Conservation (phyloP, 2,888 invertebrate genomes). For the Sepiola atlantica region DNA sequence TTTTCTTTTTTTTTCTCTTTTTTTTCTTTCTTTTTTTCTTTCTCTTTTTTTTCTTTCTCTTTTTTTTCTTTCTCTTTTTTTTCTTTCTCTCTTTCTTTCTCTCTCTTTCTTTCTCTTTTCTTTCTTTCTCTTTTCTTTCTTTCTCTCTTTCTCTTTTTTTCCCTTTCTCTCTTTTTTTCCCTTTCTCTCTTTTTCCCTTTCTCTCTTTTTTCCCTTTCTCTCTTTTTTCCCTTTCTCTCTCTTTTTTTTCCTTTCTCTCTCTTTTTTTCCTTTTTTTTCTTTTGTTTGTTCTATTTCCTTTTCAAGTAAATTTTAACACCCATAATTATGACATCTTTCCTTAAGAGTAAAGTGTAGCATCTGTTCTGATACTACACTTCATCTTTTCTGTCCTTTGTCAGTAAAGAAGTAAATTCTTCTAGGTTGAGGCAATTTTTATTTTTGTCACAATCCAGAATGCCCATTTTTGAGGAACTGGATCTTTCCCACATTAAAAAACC, state of each 20-base stretch:
- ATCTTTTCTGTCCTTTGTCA: too few species aligned
- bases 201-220: neutral
- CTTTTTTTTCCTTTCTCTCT: neutral
- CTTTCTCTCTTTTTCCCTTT: neutral
- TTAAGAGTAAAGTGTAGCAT: too few species aligned
- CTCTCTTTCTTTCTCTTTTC: neutral
- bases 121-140: neutral
- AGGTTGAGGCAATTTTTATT: too few species aligned
- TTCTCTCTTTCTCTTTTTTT: neutral
- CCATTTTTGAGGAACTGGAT: too few species aligned
- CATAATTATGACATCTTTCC: too few species aligned
- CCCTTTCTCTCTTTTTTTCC: neutral
- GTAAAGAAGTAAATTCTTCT: too few species aligned
- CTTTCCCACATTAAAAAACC: too few species aligned
- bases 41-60: neutral
- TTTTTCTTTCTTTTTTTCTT: neutral
- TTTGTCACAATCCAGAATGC: too few species aligned
- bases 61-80: neutral
- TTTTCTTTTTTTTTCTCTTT: neutral
- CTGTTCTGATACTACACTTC: too few species aligned
- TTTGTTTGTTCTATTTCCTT: neutral
- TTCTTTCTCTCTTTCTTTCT: neutral
- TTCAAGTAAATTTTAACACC: neutral
- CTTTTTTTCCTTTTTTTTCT: neutral
- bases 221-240: neutral